Evolutionary conservation across 2,888 invertebrate species (phyloP).

Genomic region (Sisyra terminalis): DNA sequence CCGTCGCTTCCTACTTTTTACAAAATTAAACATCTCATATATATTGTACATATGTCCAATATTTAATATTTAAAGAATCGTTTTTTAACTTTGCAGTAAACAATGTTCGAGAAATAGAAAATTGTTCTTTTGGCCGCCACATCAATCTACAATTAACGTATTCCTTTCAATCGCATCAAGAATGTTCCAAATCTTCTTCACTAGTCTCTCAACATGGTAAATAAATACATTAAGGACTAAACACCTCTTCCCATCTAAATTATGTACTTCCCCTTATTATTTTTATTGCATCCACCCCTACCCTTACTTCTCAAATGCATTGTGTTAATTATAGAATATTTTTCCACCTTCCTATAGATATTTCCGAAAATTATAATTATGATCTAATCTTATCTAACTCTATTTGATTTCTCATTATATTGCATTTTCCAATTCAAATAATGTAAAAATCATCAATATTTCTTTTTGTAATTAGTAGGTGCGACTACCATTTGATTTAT

Average conservation of each 20-base stretch:
- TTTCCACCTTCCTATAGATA: too few species aligned
- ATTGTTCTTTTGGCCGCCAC: conserved; percentile 62
- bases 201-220: conserved; percentile 46
- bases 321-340: too few species aligned
- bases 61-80: not conserved
- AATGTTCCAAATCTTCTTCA: conserved; percentile 24
- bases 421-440: too few species aligned
- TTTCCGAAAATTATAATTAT: too few species aligned
- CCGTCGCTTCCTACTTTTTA: not conserved
- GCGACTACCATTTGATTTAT: not conserved
- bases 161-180: conserved; percentile 64
- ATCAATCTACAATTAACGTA: conserved; percentile 80
- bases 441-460: too few species aligned
- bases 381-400: too few species aligned
- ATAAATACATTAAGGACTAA: conserved; percentile 12
- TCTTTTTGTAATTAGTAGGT: not conserved
- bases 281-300: too few species aligned
- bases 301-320: too few species aligned
- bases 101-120: conserved; percentile 45
- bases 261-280: too few species aligned
- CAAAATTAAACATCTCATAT: not conserved
- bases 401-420: too few species aligned
- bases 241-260: too few species aligned
- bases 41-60: too few species aligned
- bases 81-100: conserved; percentile 38